Evolutionary conservation across 2,888 invertebrate genomes (phyloP).

Genomic region (Rugalucina vietnamica): DNA sequence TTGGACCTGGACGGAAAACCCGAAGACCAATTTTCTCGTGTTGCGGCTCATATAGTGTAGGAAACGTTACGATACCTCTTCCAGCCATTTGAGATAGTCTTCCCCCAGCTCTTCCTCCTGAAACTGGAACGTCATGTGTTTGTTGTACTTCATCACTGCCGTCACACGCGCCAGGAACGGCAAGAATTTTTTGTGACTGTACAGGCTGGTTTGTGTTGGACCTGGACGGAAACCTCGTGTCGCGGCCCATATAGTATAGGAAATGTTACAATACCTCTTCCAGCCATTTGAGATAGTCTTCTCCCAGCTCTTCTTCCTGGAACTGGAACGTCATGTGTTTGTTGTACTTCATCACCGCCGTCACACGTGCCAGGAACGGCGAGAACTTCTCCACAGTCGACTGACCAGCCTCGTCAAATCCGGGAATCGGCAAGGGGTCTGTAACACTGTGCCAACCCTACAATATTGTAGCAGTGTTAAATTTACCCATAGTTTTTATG

Average conservation of each 20-base stretch:
- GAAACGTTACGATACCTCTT: constrained; percentile 75
- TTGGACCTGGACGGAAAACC: no score
- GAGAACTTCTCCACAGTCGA: constrained; percentile 67
- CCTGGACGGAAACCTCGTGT: no score
- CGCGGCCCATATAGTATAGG: no score
- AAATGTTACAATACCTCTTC: constrained; percentile 75
- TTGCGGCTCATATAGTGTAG: no score
- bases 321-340: constrained; percentile 69
- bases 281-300: constrained; percentile 71
- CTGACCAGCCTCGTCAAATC: constrained; percentile 69
- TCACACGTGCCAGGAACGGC: constrained; percentile 77
- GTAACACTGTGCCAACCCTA: constrained; percentile 80
- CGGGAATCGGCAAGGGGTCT: constrained; percentile 67
- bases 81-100: constrained; percentile 72
- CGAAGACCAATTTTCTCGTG: no score
- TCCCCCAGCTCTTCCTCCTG: constrained; percentile 70
- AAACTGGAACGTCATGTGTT: constrained; percentile 68
- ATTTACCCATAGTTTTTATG: no score
- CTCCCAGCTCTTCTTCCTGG: constrained; percentile 70
- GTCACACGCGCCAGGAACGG: constrained; percentile 78
- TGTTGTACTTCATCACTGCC: constrained; percentile 78
- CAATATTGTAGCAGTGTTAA: no score
- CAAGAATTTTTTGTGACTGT: no score
- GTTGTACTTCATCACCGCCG: constrained; percentile 79
- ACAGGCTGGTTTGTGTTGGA: no score